Evolutionary conservation across 2,797 vertebrate genomes (phyloP).

Genomic region (Poliocrania exsul): DNA sequence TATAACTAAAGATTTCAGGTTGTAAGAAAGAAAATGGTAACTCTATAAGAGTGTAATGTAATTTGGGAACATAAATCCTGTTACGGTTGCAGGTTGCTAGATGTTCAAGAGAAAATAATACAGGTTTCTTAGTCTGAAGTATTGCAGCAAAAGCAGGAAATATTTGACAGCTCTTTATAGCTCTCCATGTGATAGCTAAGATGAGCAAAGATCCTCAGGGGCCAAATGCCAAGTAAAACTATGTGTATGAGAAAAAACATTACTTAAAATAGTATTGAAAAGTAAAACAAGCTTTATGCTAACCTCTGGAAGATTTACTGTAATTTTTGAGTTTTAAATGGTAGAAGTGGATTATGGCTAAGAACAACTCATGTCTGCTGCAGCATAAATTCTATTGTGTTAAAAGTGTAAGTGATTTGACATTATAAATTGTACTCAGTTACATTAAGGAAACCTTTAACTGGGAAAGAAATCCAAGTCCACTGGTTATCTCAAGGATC

Average conservation of each 20-base stretch:
- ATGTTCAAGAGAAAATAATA: not conserved
- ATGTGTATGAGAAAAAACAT: not conserved
- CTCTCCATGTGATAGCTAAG: not conserved
- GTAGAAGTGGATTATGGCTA: not conserved
- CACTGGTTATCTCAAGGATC: not conserved
- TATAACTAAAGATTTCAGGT: not conserved
- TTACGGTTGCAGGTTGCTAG: not conserved
- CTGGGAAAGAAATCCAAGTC: not conserved
- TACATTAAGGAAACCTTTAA: not conserved
- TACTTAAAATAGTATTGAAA: not conserved
- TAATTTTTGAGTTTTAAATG: not conserved
- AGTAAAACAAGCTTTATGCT: not conserved
- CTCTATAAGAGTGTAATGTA: fast-evolving
- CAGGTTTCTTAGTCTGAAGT: not conserved
- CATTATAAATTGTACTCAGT: not conserved
- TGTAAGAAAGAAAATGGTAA: not conserved
- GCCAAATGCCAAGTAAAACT: not conserved
- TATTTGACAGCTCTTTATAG: not conserved
- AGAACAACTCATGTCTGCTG: not conserved
- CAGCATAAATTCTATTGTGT: not conserved
- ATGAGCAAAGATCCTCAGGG: not conserved
- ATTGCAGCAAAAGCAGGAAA: not conserved
- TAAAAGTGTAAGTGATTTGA: not conserved
- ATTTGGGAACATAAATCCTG: not conserved
- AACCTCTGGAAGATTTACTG: not conserved